phyloP scores from a whole-genome alignment of 2,797 vertebrate genomes.

The Sciurus carolinensis region DNA sequence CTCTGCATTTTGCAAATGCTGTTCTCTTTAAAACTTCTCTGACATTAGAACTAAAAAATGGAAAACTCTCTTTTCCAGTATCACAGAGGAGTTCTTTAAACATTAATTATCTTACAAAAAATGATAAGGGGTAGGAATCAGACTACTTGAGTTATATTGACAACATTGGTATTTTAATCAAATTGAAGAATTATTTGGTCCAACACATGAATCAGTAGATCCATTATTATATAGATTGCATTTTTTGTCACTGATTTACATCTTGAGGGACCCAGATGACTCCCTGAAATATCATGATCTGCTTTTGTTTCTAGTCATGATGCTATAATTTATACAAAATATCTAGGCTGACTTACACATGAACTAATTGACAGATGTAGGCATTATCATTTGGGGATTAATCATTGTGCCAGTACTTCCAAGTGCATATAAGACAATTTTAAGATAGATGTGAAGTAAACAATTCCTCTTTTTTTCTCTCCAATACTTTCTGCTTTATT shows the following conservation, averaged over 20 bases:
- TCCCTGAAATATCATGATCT: slow-evolving; percentile 74
- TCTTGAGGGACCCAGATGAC: slow-evolving; percentile 44
- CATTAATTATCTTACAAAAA: slow-evolving; percentile 74
- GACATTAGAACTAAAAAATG: slow-evolving; percentile 32
- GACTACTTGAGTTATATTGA: slow-evolving; percentile 72
- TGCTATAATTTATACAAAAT: slow-evolving; percentile 78
- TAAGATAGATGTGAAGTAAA: slow-evolving; percentile 19
- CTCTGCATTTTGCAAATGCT: slow-evolving; percentile 71
- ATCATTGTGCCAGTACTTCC: slow-evolving; percentile 56
- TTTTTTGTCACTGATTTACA: slow-evolving; percentile 76
- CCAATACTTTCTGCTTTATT: slow-evolving; percentile 40
- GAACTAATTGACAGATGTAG: slow-evolving; percentile 80
- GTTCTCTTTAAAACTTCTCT: slow-evolving; percentile 70
- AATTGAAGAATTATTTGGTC: slow-evolving; percentile 68
- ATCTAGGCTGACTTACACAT: slow-evolving; percentile 69
- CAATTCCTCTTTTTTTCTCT: not conserved
- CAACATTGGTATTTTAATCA: slow-evolving; percentile 77
- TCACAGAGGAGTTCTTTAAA: slow-evolving; percentile 19
- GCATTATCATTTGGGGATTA: slow-evolving; percentile 65
- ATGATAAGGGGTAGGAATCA: slow-evolving; percentile 36
- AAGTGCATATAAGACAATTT: slow-evolving; percentile 22
- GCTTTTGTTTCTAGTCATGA: slow-evolving; percentile 65
- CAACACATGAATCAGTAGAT: slow-evolving; percentile 73
- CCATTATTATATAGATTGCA: slow-evolving; percentile 75
- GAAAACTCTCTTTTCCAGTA: not conserved